Evolutionary conservation across 2,113 vertebrate species (phyloP).

Genomic region (Muntiacus reevesi): DNA sequence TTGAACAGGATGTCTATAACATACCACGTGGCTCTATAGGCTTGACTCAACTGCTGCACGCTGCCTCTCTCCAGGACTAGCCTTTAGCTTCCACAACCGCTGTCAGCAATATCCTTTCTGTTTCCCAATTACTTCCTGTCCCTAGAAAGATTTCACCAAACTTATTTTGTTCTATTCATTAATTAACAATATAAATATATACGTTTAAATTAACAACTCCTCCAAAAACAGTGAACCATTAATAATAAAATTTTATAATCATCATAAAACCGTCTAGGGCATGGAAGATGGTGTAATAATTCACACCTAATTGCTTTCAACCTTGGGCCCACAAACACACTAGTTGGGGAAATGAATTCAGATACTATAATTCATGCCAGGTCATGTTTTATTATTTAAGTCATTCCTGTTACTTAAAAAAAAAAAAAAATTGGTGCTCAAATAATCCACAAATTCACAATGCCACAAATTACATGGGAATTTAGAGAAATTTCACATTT

Average conservation of each 20-base stretch:
- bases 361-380: conserved; percentile 65
- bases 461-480: background rate
- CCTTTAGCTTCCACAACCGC: background rate
- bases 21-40: fast-evolving
- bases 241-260: conserved; percentile 78
- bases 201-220: conserved; percentile 72
- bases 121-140: background rate
- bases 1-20: background rate
- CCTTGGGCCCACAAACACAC: conserved; percentile 71
- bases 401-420: conserved; percentile 48
- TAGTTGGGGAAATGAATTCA: conserved; percentile 69
- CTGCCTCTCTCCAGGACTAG: background rate
- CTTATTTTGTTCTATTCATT: conserved; percentile 64
- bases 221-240: conserved; percentile 71
- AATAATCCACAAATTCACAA: conserved; percentile 5
- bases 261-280: conserved; percentile 65
- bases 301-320: conserved; percentile 75
- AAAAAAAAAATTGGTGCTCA: conserved; percentile 74
- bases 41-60: too few species aligned
- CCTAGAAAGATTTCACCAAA: conserved; percentile 35
- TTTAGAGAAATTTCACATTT: background rate
- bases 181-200: conserved; percentile 74
- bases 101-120: background rate
- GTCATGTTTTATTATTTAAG: conserved; percentile 66
- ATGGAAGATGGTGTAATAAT: conserved; percentile 73